Percentiles rank a stretch among this genome's conserved stretches.
Evolutionary conservation across 30 jellyfish, hydroid and myxozoan genomes (phyloP).

Genomic region (Aurelia coerulea): DNA sequence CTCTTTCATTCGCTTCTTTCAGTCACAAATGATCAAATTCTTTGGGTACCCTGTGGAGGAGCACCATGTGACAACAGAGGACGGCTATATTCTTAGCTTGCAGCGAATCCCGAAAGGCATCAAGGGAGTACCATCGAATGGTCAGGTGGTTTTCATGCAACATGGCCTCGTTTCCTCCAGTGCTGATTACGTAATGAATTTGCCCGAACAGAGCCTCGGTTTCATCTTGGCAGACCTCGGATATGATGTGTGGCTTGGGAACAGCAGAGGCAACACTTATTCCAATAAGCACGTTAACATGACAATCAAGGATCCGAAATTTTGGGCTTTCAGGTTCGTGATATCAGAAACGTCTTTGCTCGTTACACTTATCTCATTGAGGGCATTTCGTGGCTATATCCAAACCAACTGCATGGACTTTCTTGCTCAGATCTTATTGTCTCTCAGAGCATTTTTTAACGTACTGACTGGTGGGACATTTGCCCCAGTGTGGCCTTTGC

Average conservation of each 20-base stretch:
- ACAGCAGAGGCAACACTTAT: slow-evolving; percentile 94
- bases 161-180: slow-evolving; percentile 90
- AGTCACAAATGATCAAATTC: slow-evolving; percentile 81
- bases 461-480: too few relatives aligned
- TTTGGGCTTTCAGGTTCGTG: slow-evolving; percentile 89
- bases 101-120: slow-evolving; percentile 94
- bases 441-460: too few relatives aligned
- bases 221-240: slow-evolving; percentile 92
- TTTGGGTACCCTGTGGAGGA: slow-evolving; percentile 90
- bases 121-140: slow-evolving; percentile 66
- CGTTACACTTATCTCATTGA: too few relatives aligned
- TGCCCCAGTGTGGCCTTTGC: too few relatives aligned
- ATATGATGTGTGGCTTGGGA: slow-evolving; percentile 97
- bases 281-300: slow-evolving; percentile 75
- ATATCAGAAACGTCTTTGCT: too few relatives aligned
- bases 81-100: slow-evolving; percentile 89
- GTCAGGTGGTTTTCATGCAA: slow-evolving; percentile 81
- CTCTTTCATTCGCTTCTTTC: neutral
- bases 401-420: too few relatives aligned
- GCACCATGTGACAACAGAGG: slow-evolving; percentile 81
- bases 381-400: too few relatives aligned
- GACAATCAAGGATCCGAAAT: slow-evolving; percentile 65
- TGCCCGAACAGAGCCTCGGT: slow-evolving; percentile 89
- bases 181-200: slow-evolving; percentile 86
- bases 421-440: too few relatives aligned